Conservation (phyloP, 2,888 invertebrate genomes). For the Pheosia tremula region DNA sequence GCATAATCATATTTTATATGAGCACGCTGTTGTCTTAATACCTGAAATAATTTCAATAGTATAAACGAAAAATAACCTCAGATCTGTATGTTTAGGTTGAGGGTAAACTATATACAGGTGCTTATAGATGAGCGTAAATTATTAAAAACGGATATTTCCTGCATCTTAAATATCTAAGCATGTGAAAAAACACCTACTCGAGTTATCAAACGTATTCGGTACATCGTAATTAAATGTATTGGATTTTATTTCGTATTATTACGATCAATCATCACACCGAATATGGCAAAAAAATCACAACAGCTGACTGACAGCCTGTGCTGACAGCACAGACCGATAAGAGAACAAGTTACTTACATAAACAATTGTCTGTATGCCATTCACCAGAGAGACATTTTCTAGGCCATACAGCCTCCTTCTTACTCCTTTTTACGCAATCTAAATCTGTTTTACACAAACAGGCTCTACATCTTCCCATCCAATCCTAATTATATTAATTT, state of each 20-base stretch:
- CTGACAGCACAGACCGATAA: no score
- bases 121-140: no score
- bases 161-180: no score
- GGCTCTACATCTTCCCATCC: no score
- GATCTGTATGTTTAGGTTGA: neutral
- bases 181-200: neutral
- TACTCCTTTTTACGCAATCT: no score
- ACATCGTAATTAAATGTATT: neutral
- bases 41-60: slow-evolving; percentile 33
- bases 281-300: neutral
- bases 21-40: slow-evolving; percentile 41
- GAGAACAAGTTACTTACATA: no score
- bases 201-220: neutral
- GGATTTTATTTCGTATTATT: neutral
- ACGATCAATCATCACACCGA: neutral
- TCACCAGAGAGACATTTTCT: no score
- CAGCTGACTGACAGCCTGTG: neutral
- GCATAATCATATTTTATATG: slow-evolving; percentile 45
- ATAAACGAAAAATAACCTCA: neutral
- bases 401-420: no score
- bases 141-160: no score
- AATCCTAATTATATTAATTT: no score
- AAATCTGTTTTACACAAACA: no score
- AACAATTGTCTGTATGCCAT: no score
- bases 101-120: neutral